phyloP scores from a whole-genome alignment of 2,113 vertebrate species.

The Seriola dumerili region DNA sequence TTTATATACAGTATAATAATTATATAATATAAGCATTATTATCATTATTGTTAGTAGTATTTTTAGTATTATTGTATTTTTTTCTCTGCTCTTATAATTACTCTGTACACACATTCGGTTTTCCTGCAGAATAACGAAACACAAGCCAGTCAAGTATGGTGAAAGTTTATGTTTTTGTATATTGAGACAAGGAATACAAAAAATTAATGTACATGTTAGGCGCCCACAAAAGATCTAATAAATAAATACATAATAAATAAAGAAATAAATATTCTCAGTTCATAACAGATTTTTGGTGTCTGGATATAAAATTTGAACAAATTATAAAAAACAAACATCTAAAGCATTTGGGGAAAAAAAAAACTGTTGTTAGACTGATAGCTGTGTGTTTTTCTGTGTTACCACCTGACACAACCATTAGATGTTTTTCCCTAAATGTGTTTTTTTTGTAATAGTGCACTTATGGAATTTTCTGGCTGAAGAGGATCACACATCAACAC shows the following conservation, averaged over 20 bases:
- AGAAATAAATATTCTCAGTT: not conserved
- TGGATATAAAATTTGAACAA: constrained; percentile 13
- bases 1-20: no score
- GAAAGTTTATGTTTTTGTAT: not conserved
- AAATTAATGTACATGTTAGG: constrained; percentile 15
- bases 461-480: not conserved
- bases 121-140: not conserved
- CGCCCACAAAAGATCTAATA: not conserved
- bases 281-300: not conserved
- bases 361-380: not conserved
- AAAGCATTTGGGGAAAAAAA: not conserved
- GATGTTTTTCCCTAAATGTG: not conserved
- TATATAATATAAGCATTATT: no score
- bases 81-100: not conserved
- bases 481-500: not conserved
- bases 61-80: not conserved
- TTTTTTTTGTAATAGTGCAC: not conserved
- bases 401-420: not conserved
- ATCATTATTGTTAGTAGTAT: no score
- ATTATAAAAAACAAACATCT: not conserved
- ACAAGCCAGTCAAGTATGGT: not conserved
- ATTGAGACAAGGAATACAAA: not conserved
- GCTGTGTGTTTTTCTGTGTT: not conserved
- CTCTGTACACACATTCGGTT: accelerated
- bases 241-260: constrained; percentile 46